phyloP scores from a whole-genome alignment of 1,140 invertebrate species.

The Acromyrmex charruanus region DNA sequence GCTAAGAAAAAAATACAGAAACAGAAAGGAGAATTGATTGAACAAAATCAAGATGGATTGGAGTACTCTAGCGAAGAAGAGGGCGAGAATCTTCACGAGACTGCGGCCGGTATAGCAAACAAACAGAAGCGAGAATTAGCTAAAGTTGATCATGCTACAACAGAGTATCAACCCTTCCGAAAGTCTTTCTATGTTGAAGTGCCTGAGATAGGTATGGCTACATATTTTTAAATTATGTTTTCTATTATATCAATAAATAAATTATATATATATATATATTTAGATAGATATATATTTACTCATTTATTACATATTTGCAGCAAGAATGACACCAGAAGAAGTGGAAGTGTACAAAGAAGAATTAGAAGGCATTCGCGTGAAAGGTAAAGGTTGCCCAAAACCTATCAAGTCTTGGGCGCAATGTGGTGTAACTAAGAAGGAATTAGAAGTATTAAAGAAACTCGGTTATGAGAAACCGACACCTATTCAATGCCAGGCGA shows the following conservation, averaged over 20 bases:
- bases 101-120: slow-evolving; percentile 95
- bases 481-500: slow-evolving; percentile 99
- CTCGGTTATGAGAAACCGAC: slow-evolving; percentile 98
- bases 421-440: slow-evolving; percentile 98
- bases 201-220: slow-evolving; percentile 88
- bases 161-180: slow-evolving; percentile 95
- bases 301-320: slow-evolving; percentile 83
- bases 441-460: slow-evolving; percentile 97
- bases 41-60: slow-evolving; percentile 98
- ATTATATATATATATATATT: neutral
- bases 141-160: slow-evolving; percentile 94
- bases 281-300: neutral
- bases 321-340: slow-evolving; percentile 96
- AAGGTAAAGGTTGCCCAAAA: slow-evolving; percentile 96
- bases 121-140: slow-evolving; percentile 96
- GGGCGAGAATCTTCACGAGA: slow-evolving; percentile 96
- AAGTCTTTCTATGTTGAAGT: slow-evolving; percentile 99
- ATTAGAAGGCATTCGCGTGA: slow-evolving; percentile 94
- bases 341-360: slow-evolving; percentile 95
- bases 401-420: slow-evolving; percentile 99
- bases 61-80: slow-evolving; percentile 99
- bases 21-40: slow-evolving; percentile 96
- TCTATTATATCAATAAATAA: neutral
- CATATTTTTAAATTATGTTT: slow-evolving; percentile 10
- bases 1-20: slow-evolving; percentile 93